Evolutionary conservation across 1,140 invertebrate species (phyloP), one percentile per base, ranked within the genome.

Genomic region (Saccostrea cuccullata): DNA sequence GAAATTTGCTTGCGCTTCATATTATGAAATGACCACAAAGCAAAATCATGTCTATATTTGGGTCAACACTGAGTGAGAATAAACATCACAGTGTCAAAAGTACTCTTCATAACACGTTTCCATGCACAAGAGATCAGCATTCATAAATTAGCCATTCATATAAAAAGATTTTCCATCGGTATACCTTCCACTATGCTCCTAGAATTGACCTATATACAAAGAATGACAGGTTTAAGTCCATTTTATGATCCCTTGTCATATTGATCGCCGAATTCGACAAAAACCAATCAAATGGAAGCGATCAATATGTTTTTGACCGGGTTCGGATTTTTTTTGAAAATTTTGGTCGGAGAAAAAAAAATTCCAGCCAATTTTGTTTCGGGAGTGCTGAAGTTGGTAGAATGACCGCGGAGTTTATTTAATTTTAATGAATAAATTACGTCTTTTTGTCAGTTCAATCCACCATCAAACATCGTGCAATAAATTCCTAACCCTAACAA

Each of bases 1-100:
- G 70, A 77, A 77, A 77, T 77, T 77, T 77, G 70, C 70, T 77
- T 30, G 70, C 70, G 70, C 26, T 77, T 77, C 70, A 77, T 77
- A 30, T 26, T 15, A 13, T 15, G 0, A 30, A 30, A 77, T 77
- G 26, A 77, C 70, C 11, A 30, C 70, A 30, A 77, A 77, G 26
- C 26, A 77, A 77, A 77, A 30, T 1, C 70, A 77, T 26, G 70
- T 17, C 11, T 77, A 26, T 26, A 30, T 77, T 40, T 30, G 70
- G 23, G 11, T 30, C 70, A 30, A 15, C 30, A 26, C 30, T 36
- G 30, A 15, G 26, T 36, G 26, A 12, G 26, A 30, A 77, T 30
- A 30, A 36, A 30, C 47, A 47, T 15, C 30, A 77, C 30, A 77
- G 26, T 77, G 26, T 30, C 30, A 36, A 15, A 26, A 36, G 26